These are phyloP conservation scores for Ovis aries DNA, from an alignment of 2,113 vertebrate genomes.

Conservation along the genomic window DNA sequence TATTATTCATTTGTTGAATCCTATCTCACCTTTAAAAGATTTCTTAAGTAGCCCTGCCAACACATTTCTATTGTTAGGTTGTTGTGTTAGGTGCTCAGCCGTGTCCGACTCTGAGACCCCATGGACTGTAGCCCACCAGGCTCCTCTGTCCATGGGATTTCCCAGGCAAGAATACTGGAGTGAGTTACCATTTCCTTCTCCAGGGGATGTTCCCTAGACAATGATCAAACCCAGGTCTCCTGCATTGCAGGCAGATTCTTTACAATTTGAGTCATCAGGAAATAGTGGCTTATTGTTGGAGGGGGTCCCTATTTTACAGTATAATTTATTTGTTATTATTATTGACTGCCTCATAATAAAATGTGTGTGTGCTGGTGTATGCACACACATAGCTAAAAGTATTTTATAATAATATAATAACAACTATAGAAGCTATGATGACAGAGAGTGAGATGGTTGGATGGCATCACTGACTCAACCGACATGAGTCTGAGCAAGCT, in stretches of 20 bases:
- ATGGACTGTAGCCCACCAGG: background rate
- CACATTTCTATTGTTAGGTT: background rate
- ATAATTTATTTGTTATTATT: background rate
- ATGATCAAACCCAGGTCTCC: background rate
- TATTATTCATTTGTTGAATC: background rate
- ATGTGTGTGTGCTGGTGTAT: background rate
- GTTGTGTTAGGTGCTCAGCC: background rate
- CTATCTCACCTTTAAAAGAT: background rate
- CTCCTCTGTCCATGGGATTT: background rate
- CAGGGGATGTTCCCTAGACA: background rate
- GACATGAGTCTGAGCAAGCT: background rate
- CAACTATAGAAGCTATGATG: background rate
- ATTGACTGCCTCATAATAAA: background rate
- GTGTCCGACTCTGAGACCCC: fast-evolving
- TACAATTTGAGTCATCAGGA: background rate
- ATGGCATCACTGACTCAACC: background rate
- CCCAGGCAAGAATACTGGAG: background rate
- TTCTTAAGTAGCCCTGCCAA: background rate
- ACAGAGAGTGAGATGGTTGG: background rate
- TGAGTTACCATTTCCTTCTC: background rate
- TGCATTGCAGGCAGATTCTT: background rate
- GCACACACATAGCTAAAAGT: background rate
- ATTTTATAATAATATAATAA: background rate
- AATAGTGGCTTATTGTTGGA: background rate
- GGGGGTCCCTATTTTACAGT: background rate